Base-by-base conservation (phyloP, 2,113 vertebrate genomes). In the Serilophus lunatus region DNA sequence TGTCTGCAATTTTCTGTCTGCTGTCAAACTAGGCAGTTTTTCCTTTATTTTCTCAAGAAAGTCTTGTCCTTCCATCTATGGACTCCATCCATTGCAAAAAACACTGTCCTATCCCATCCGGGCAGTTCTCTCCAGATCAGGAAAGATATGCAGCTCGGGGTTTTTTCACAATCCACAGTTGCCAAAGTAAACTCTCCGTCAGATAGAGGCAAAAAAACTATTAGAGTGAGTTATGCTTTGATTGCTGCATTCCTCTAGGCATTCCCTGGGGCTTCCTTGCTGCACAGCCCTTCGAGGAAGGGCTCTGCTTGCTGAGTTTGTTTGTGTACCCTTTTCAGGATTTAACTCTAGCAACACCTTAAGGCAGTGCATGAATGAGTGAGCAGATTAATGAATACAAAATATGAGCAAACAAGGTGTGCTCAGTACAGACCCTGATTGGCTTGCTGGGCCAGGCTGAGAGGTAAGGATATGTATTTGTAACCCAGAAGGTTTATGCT, bases 181-280 rank as follows among this genome's bases (percentile, higher is more conserved):
- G 96, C 93, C 94, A 95, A 96, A 97, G 94, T 86, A 97, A 97
- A 97, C 92, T 91, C 50, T 92, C 28, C 17, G 12, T 3, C 1
- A 92, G 94, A 97, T 63, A 97, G 66, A 96, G 71, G 81, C 23
- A 92, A 83, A 93, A 87, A 87, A 72, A 54, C 74, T 40, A 82
- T 53, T 63, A 59, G 91, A 80, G 63, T 66, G 85, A 96, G 75
- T 77, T 92, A 86, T 90, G 90, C 66, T 86, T 75, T 56, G 75
- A 86, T 86, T 85, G 85, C 75, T 70, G 59, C 92, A 90, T 96
- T 95, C 92, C 75, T 86, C 68, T 25, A 1, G 0, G 54, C 63
- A 10, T 89, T 90, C 93, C 94, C 93, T 54, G 25, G 47, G 87
- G 63, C 70, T 59, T 29, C 33, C 59, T 85, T 76, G 63, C 66